These are phyloP conservation scores for Toxotes lorentzi DNA, from an alignment of 2,797 vertebrate genomes.

Conservation along the genomic window DNA sequence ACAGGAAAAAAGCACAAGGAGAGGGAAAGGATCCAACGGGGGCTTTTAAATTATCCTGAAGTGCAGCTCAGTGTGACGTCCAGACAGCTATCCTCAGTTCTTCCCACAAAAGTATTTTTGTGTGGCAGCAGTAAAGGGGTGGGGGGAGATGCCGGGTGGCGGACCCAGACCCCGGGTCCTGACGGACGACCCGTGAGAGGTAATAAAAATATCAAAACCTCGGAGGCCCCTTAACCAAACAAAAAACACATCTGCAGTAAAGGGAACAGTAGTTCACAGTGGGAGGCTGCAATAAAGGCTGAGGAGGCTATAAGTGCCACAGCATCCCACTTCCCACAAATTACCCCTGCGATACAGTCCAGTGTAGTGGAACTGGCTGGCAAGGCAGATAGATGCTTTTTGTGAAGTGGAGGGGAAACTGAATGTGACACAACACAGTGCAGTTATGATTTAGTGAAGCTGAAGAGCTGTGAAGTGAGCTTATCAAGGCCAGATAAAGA, in stretches of 20 bases:
- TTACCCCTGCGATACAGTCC: slow-evolving; percentile 59
- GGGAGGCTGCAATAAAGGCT: slow-evolving; percentile 83
- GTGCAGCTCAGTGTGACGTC: slow-evolving; percentile 89
- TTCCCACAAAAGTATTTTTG: slow-evolving; percentile 89
- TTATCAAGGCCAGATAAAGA: slow-evolving; percentile 84
- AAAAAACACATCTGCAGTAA: slow-evolving; percentile 88
- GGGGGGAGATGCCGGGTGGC: slow-evolving; percentile 75
- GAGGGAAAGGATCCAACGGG: slow-evolving; percentile 82
- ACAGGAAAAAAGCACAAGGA: slow-evolving; percentile 79
- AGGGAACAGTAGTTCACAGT: slow-evolving; percentile 87
- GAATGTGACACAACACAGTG: slow-evolving; percentile 80
- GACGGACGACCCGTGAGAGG: slow-evolving; percentile 85
- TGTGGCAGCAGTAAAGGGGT: slow-evolving; percentile 71
- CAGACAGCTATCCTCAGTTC: slow-evolving; percentile 86
- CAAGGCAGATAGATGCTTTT: slow-evolving; percentile 54
- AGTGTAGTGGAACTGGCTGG: slow-evolving; percentile 42
- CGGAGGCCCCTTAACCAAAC: slow-evolving; percentile 85
- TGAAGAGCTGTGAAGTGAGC: slow-evolving; percentile 78
- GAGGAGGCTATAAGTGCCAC: slow-evolving; percentile 75
- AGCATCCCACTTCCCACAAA: slow-evolving; percentile 78
- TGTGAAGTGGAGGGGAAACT: slow-evolving; percentile 70
- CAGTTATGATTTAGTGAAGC: slow-evolving; percentile 76
- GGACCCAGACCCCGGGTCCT: slow-evolving; percentile 63
- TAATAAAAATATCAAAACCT: slow-evolving; percentile 89
- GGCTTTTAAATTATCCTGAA: slow-evolving; percentile 87